Conservation (phyloP, 2,888 invertebrate species). For the Nasonovia ribisnigri region DNA sequence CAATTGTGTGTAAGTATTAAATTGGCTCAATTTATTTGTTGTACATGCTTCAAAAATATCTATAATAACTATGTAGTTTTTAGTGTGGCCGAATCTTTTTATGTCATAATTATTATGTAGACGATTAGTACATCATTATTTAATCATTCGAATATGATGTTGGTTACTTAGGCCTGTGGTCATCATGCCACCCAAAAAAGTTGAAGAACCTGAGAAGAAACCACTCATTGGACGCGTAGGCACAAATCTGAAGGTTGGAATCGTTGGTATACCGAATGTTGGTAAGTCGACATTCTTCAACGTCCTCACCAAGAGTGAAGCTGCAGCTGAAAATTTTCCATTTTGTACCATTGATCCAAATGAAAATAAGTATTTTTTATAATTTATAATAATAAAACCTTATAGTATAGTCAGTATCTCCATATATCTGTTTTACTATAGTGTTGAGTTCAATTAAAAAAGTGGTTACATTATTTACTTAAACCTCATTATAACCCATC, state of each 20-base stretch:
- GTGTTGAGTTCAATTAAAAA: not conserved
- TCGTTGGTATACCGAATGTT: conserved; percentile 97
- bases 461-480: too few relatives aligned
- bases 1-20: conserved; percentile 25
- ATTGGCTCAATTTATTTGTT: too few relatives aligned
- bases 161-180: not conserved
- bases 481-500: too few relatives aligned
- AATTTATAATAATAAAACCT: not conserved
- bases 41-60: not conserved
- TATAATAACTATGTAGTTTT: not conserved
- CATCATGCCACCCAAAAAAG: conserved; percentile 89
- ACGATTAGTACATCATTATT: not conserved
- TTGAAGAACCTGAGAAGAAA: conserved; percentile 88
- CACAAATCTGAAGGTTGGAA: conserved; percentile 96
- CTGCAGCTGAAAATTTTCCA: conserved; percentile 98
- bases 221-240: conserved; percentile 95
- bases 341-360: conserved; percentile 99
- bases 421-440: not conserved
- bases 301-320: conserved; percentile 96
- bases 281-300: conserved; percentile 99
- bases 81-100: not conserved
- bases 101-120: not conserved
- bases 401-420: not conserved
- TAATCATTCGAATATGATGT: not conserved
- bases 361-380: conserved; percentile 92